Conservation (phyloP, 1,140 invertebrate genomes). For the Acromyrmex charruanus region DNA sequence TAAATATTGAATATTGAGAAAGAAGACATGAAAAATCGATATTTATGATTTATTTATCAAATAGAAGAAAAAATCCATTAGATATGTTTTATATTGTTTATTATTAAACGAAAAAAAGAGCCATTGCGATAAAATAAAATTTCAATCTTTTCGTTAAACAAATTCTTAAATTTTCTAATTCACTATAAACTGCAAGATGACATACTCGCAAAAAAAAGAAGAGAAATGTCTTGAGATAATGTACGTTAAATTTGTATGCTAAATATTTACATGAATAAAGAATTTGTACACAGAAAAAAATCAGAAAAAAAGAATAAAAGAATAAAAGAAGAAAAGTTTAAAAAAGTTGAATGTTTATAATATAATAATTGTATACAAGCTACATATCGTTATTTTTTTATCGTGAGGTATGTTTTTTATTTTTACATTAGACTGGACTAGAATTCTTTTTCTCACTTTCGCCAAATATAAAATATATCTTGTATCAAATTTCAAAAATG, state of each 20-base stretch:
- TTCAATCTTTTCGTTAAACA: background rate
- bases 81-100: no score
- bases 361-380: background rate
- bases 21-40: background rate
- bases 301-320: background rate
- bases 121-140: background rate
- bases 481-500: no score
- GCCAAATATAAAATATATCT: no score
- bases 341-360: background rate
- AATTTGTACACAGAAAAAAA: background rate
- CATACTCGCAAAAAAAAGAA: background rate
- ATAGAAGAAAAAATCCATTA: background rate
- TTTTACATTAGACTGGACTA: no score
- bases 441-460: no score
- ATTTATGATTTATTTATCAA: background rate
- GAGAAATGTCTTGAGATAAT: background rate
- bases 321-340: background rate
- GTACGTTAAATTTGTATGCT: background rate
- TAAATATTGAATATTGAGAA: background rate
- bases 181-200: background rate
- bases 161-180: background rate
- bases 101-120: no score
- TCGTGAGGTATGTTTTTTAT: no score
- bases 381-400: background rate
- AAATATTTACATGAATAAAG: background rate